phyloP scores from a whole-genome alignment of 2,113 vertebrate species.

The Rhipidura dahli region DNA sequence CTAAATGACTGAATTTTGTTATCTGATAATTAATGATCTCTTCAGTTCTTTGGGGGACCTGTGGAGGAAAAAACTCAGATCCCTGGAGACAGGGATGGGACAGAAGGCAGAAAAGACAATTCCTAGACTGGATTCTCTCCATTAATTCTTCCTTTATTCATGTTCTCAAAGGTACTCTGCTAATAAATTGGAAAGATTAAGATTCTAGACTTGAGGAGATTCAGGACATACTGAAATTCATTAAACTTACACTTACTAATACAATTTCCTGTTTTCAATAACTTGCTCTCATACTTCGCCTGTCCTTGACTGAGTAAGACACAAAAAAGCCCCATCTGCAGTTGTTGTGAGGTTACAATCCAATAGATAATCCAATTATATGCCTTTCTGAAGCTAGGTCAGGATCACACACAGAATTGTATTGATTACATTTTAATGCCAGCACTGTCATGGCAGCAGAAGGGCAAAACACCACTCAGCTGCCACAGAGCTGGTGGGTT shows the following conservation, averaged over 20 bases:
- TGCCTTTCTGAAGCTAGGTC: not conserved
- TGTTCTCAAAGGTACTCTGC: not conserved
- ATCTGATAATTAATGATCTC: not conserved
- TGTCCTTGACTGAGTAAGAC: not conserved
- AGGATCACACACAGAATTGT: not conserved
- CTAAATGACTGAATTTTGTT: not conserved
- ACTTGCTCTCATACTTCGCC: not conserved
- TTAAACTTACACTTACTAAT: not conserved
- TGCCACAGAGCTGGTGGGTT: not conserved
- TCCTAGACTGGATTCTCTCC: not conserved
- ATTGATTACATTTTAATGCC: constrained; percentile 1
- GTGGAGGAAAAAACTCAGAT: not conserved
- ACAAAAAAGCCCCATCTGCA: not conserved
- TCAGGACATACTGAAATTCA: not conserved
- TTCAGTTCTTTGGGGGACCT: not conserved
- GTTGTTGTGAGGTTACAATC: constrained; percentile 3
- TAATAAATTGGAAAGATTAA: not conserved
- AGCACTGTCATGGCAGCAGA: not conserved
- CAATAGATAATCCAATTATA: constrained; percentile 31
- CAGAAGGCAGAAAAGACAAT: not conserved
- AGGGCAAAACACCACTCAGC: not conserved
- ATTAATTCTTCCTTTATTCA: not conserved
- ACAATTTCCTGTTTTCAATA: not conserved
- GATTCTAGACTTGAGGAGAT: not conserved
- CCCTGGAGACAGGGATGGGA: not conserved